These are phyloP conservation scores for Xyliphius kryptos DNA, from an alignment of 2,113 vertebrate species.

Conservation along the genomic window DNA sequence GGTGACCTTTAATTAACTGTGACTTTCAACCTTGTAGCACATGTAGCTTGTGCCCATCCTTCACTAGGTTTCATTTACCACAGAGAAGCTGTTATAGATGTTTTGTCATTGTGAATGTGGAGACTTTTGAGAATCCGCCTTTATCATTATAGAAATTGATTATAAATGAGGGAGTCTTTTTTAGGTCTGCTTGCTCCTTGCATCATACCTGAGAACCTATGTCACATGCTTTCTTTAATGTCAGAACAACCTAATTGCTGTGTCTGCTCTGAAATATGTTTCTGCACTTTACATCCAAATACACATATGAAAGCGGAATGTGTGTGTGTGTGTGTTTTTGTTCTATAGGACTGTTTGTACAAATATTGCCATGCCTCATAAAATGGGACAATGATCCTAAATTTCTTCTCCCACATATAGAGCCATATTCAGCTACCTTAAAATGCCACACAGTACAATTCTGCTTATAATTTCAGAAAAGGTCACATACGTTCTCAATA, in stretches of 20 bases:
- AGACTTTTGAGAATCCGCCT: slow-evolving; percentile 21
- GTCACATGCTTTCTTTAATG: too few relatives aligned
- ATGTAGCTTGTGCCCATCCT: slow-evolving; percentile 32
- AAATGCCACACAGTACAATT: slow-evolving; percentile 30
- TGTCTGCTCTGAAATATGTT: too few relatives aligned
- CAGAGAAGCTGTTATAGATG: slow-evolving; percentile 33
- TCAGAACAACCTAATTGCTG: too few relatives aligned
- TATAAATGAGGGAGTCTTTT: too few relatives aligned
- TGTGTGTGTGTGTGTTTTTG: neutral
- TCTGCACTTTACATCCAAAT: too few relatives aligned
- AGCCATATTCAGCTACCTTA: slow-evolving; percentile 18
- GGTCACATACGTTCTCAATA: slow-evolving; percentile 12
- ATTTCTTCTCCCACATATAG: neutral
- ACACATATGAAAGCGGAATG: too few relatives aligned
- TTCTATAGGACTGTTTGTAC: neutral
- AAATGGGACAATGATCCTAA: slow-evolving; percentile 19
- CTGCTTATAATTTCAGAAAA: slow-evolving; percentile 25
- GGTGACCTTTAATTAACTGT: slow-evolving; percentile 48
- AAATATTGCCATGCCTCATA: slow-evolving; percentile 17
- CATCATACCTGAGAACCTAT: too few relatives aligned
- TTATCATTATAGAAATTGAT: too few relatives aligned
- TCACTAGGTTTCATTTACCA: slow-evolving; percentile 41
- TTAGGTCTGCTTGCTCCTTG: too few relatives aligned
- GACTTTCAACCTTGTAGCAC: slow-evolving; percentile 47
- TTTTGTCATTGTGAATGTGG: slow-evolving; percentile 41